phyloP scores from a whole-genome alignment of 1,140 invertebrate species.

The Platyscapa corneri region DNA sequence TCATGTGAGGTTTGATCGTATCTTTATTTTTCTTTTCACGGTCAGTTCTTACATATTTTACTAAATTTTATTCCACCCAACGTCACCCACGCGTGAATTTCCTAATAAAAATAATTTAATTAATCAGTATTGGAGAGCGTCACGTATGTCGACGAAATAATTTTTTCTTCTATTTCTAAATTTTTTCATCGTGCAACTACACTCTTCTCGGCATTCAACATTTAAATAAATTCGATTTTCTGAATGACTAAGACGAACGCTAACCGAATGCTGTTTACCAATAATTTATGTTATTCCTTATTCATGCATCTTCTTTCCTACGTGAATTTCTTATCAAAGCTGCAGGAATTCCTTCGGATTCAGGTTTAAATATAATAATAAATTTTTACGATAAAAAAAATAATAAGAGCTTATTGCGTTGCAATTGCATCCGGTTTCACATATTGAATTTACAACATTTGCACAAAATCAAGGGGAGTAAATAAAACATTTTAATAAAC shows the following conservation, averaged over 20 bases:
- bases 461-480: no score
- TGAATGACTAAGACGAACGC: not conserved
- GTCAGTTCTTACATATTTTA: not conserved
- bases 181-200: not conserved
- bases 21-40: conserved; percentile 37
- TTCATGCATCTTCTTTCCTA: not conserved
- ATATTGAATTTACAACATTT: no score
- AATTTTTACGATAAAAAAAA: not conserved
- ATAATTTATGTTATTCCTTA: not conserved
- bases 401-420: no score
- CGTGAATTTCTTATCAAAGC: not conserved
- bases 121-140: not conserved
- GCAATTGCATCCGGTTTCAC: no score
- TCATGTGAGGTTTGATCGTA: not conserved
- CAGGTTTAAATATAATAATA: not conserved
- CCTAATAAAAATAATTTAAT: conserved; percentile 17
- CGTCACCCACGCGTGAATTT: conserved; percentile 28
- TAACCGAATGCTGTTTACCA: not conserved
- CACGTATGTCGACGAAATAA: not conserved
- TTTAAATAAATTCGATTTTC: not conserved
- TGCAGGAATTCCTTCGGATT: not conserved
- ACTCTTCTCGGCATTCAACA: not conserved
- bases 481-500: no score
- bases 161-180: not conserved
- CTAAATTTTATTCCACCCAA: conserved; percentile 25